Evolutionary conservation across 2,113 vertebrate species (phyloP).

Genomic region (Caranx ignobilis): DNA sequence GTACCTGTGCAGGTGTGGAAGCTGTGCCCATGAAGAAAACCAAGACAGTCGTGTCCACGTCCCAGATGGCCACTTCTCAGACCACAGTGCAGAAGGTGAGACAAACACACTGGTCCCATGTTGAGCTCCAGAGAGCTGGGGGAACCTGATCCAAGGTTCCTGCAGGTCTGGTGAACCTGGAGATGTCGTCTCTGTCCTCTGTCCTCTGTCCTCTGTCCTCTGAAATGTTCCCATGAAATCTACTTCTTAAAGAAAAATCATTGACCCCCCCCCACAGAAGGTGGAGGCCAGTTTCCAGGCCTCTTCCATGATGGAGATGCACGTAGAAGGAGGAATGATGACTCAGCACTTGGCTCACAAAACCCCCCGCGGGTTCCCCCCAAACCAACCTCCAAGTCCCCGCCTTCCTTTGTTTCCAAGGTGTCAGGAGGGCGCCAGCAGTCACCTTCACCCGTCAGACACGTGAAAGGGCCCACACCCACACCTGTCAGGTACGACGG

Average conservation of each 20-base stretch:
- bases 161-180: too few relatives aligned
- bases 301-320: slow-evolving; percentile 91
- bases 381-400: slow-evolving; percentile 93
- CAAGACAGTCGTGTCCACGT: slow-evolving; percentile 93
- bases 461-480: slow-evolving; percentile 93
- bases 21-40: slow-evolving; percentile 95
- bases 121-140: too few relatives aligned
- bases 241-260: too few relatives aligned
- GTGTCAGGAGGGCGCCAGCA: slow-evolving; percentile 91
- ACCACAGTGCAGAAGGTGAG: slow-evolving; percentile 92
- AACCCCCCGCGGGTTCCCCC: slow-evolving; percentile 93
- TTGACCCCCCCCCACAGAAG: slow-evolving; percentile 78
- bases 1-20: slow-evolving; percentile 88
- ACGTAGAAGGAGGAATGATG: slow-evolving; percentile 86
- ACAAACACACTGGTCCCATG: too few relatives aligned
- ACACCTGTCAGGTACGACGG: slow-evolving; percentile 91
- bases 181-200: too few relatives aligned
- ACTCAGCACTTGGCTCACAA: slow-evolving; percentile 92
- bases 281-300: slow-evolving; percentile 92
- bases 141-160: too few relatives aligned
- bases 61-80: slow-evolving; percentile 91
- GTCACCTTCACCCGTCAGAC: slow-evolving; percentile 96
- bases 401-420: slow-evolving; percentile 87
- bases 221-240: too few relatives aligned
- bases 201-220: too few relatives aligned